phyloP scores from a whole-genome alignment of 2,113 vertebrate genomes.

The Trochalopteron elliotii region DNA sequence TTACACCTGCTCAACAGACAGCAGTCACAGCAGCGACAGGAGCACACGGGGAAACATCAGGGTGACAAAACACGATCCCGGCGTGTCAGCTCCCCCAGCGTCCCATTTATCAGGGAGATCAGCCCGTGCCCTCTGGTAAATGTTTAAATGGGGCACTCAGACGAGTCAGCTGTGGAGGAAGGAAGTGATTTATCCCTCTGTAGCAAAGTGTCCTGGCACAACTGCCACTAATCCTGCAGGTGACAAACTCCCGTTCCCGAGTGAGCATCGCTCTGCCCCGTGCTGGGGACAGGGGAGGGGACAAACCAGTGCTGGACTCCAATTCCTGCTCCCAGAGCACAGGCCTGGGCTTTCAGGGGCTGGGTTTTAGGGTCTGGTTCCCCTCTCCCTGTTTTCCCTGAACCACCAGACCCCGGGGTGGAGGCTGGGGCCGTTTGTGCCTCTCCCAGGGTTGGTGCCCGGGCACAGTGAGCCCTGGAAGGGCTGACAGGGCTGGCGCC shows the following conservation, averaged over 20 bases:
- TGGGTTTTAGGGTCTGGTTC: neutral
- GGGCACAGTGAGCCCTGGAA: fast-evolving
- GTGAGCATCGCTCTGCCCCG: fast-evolving
- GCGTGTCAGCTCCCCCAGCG: neutral
- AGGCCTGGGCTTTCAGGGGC: neutral
- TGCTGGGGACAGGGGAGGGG: too few relatives aligned
- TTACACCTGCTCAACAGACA: neutral
- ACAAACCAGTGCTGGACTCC: fast-evolving
- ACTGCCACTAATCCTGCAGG: neutral
- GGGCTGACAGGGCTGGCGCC: neutral
- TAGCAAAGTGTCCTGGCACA: neutral
- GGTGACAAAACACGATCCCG: neutral
- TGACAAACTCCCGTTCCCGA: fast-evolving
- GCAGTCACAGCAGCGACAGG: neutral
- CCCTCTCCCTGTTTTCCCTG: neutral
- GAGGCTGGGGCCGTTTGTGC: neutral
- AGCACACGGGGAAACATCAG: neutral
- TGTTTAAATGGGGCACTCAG: neutral
- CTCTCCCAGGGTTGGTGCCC: fast-evolving
- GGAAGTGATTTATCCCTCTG: neutral
- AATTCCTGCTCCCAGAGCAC: fast-evolving
- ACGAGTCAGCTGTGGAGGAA: neutral
- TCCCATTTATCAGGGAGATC: neutral
- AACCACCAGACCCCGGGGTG: fast-evolving
- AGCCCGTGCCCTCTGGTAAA: neutral